Base-by-base conservation (phyloP, 2,888 invertebrate genomes). In the Melanargia galathea region DNA sequence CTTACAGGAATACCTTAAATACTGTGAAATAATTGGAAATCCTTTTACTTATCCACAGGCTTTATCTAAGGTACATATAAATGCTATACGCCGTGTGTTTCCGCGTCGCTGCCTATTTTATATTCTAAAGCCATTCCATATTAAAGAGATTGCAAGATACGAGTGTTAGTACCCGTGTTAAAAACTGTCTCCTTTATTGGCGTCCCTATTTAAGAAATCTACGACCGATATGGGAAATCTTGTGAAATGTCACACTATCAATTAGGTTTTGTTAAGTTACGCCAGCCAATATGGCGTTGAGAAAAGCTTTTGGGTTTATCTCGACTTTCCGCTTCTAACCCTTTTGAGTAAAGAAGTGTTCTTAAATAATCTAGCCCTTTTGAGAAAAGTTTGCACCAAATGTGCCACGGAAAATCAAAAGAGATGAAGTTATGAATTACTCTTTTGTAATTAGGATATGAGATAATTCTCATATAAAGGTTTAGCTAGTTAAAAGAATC, bases 61-160 rank as follows among this genome's bases (percentile, higher is more conserved):
- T 35, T 52, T 52, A 35, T 52, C 35, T 52, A 33, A 51, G 51
- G 30, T 5, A 4, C n/a, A 38, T 13, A 1, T 52, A 26, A 26
- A 49, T 16, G 49, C 22, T 26, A n/a, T 49, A 26, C n/a, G 49
- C n/a, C 11, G 26, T 10, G 18, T 16, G 22, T 20, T 52, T 52
- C 52, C 52, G 52, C 35, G 30, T 52, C 35, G 20, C 22, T 35
- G 10, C 16, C 33, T 11, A 20, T 52, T 52, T 49, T 49, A 49
- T 49, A 46, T 46, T 46, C 45, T 22, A 13, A 30, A 45, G 13
- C 45, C 16, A 26, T 49, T 26, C 30, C 49, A 16, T 49, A 49
- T 30, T 49, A 26, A 49, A 30, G 33, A n/a, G 33, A 52, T 33
- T 35, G 35, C 52, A 30, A 46, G 13, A 33, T 18, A 16, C 40